A percentile compares a stretch with the other conserved stretches of the same genome.
Evolutionary conservation across 2,113 vertebrate species (phyloP).

Genomic region (Struthio camelus): DNA sequence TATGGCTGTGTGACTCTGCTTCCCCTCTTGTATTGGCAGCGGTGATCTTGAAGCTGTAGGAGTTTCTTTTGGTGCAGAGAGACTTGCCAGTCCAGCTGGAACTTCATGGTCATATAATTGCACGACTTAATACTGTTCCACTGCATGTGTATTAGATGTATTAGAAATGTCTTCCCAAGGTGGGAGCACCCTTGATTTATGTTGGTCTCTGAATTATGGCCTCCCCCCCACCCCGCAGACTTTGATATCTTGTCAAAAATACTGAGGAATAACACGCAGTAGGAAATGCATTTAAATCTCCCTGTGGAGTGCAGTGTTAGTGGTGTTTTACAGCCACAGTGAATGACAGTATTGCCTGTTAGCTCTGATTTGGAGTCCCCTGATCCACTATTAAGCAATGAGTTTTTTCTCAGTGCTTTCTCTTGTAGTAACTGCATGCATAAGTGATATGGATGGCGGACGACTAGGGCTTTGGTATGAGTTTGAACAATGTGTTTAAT

Average conservation of each 20-base stretch:
- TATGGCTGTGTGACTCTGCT: neutral
- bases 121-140: neutral
- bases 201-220: neutral
- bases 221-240: too few species aligned
- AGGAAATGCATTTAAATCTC: neutral
- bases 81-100: neutral
- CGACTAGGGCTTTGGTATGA: neutral
- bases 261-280: neutral
- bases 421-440: fast-evolving
- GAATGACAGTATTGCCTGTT: neutral
- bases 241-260: neutral
- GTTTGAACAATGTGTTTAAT: neutral
- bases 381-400: neutral
- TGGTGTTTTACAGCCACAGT: neutral
- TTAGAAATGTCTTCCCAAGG: neutral
- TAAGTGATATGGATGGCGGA: neutral
- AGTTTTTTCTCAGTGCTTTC: neutral
- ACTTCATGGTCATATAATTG: neutral
- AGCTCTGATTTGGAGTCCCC: neutral
- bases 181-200: neutral
- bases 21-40: neutral
- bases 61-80: neutral
- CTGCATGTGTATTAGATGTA: neutral
- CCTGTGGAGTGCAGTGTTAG: neutral
- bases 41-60: neutral